A percentile compares a stretch with the other conserved stretches of the same genome.
Conservation (phyloP, 2,113 vertebrate species). For the Sprattus sprattus region DNA sequence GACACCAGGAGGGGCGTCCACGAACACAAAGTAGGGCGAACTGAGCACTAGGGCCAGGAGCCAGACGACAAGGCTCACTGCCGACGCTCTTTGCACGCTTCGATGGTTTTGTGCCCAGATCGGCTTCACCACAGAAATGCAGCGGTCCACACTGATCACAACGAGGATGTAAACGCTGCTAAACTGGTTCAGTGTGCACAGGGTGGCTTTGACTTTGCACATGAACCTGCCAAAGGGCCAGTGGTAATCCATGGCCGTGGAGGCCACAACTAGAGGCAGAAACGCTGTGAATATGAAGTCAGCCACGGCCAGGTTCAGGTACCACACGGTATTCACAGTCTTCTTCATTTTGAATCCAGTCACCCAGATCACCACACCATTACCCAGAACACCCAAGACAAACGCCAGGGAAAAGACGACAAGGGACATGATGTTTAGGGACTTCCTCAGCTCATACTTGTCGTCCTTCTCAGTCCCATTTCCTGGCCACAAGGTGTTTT, state of each 20-base stretch:
- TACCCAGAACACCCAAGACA: no score
- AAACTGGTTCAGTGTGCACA: slow-evolving; percentile 78
- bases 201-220: slow-evolving; percentile 74
- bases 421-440: no score
- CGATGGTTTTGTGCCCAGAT: slow-evolving; percentile 83
- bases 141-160: slow-evolving; percentile 81
- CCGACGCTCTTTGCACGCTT: slow-evolving; percentile 67
- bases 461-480: no score
- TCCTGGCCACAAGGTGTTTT: no score
- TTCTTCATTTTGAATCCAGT: slow-evolving; percentile 81
- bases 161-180: slow-evolving; percentile 81
- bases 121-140: slow-evolving; percentile 75
- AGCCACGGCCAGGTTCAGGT: slow-evolving; percentile 79
- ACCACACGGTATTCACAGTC: slow-evolving; percentile 80
- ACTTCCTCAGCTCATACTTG: no score
- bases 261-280: slow-evolving; percentile 74
- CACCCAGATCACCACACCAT: no score
- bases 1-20: slow-evolving; percentile 59
- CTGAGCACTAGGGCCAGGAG: slow-evolving; percentile 74
- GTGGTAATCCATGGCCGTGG: slow-evolving; percentile 68
- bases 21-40: slow-evolving; percentile 68
- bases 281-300: slow-evolving; percentile 80
- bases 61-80: slow-evolving; percentile 73
- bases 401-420: no score
- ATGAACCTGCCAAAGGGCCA: slow-evolving; percentile 84